Evolutionary conservation across 2,888 invertebrate genomes (phyloP).

Genomic region (Belgica antarctica): DNA sequence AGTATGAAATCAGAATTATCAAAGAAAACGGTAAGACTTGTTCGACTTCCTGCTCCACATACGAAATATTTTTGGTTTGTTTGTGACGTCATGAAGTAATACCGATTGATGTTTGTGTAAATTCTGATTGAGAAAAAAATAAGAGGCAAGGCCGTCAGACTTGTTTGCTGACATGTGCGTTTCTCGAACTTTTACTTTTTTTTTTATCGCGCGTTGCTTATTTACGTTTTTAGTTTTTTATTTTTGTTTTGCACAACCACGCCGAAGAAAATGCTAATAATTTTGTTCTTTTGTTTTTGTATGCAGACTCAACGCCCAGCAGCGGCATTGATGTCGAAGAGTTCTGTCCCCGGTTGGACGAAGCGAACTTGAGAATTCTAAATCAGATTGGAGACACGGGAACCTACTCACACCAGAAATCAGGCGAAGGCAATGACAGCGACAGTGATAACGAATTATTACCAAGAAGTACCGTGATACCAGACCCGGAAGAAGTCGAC

Average conservation of each 20-base stretch:
- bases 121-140: not conserved
- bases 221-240: not conserved
- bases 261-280: not conserved
- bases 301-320: conserved; percentile 30
- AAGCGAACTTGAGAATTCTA: conserved; percentile 21
- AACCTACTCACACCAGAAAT: not conserved
- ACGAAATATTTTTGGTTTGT: conserved; percentile 7
- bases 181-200: conserved; percentile 35
- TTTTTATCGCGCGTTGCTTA: not conserved
- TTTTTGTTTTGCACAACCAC: not conserved
- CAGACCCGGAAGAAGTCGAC: conserved; percentile 34
- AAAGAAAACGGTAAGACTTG: conserved; percentile 27
- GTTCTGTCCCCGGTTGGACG: conserved; percentile 32
- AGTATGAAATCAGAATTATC: conserved; percentile 39
- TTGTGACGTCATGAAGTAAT: conserved; percentile 36
- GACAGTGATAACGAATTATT: conserved; percentile 35
- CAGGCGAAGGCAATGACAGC: conserved; percentile 23
- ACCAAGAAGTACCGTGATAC: conserved; percentile 26
- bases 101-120: conserved; percentile 23
- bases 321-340: conserved; percentile 36
- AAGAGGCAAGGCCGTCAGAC: conserved; percentile 13
- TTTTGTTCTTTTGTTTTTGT: not conserved
- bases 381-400: conserved; percentile 32
- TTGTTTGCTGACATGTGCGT: conserved; percentile 10
- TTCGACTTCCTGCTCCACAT: not conserved